Base-by-base conservation (phyloP, 2,888 invertebrate species). In the Melanotus villosus region DNA sequence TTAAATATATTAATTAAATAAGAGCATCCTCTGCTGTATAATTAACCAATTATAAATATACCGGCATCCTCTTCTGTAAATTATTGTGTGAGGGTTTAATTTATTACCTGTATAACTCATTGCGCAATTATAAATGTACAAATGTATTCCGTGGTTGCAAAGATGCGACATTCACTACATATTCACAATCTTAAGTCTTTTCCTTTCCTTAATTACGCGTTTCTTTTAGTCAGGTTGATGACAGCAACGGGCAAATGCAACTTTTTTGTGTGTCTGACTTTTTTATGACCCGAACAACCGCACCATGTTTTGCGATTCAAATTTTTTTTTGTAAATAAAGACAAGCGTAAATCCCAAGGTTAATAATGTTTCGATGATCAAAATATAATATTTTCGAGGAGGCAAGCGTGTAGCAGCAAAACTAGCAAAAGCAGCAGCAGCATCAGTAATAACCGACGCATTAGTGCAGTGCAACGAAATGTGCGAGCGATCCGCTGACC, bases 401-500 rank as follows among this genome's bases (percentile, higher is more conserved):
- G 26, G 26, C 26, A 26, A n/a, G n/a, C n/a, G n/a, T n/a, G 26
- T 5, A 7, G 26, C 26, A 7, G 26, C 26, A 26, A 5, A 26
- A 26, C 26, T 26, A 7, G 3, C 4, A 16, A 41, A 41, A 16
- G 41, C 2, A 38, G 6, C n/a, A n/a, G n/a, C 36, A n/a, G 1
- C 2, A 16, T 12, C 47, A 14, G n/a, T 4, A 21, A 1, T 4
- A 5, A 16, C 16, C 43, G 7, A 9, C 47, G 47, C 47, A 47
- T 47, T 23, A 23, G 47, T 9, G 41, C 23, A 23, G 34, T 62
- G 62, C 50, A 62, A 43, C 30, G 34, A 52, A 57, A 30, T 32
- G 41, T 52, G 66, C 58, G 38, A 47, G 34, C 58, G 59, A 52
- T 59, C 52, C 52, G 58, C 34, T 66, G 66, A 66, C 52, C 66